These are phyloP conservation scores for Trichosurus vulpecula DNA, from an alignment of 2,797 vertebrate genomes.

Conservation along the genomic window DNA sequence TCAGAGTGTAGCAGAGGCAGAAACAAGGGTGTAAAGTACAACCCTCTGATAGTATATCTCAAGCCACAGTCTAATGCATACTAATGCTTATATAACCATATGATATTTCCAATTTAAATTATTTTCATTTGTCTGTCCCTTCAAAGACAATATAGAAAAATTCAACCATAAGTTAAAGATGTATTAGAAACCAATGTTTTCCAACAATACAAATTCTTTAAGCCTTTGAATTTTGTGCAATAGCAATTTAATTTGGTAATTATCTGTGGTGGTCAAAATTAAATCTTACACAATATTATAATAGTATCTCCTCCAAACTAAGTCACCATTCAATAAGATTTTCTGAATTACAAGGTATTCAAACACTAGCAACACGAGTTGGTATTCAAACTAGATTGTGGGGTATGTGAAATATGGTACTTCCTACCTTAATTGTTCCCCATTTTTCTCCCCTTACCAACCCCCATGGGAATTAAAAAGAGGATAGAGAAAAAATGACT, in stretches of 20 bases:
- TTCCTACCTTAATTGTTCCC: not conserved
- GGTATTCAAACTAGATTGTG: not conserved
- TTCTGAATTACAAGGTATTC: not conserved
- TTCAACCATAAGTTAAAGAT: not conserved
- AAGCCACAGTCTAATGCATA: not conserved
- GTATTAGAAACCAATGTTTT: not conserved
- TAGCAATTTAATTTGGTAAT: slow-evolving; percentile 17
- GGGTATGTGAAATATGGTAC: not conserved
- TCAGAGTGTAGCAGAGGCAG: not conserved
- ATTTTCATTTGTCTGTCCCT: not conserved
- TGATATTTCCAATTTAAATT: not conserved
- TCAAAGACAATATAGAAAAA: slow-evolving; percentile 14
- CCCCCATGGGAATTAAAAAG: too few relatives aligned
- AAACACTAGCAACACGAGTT: not conserved
- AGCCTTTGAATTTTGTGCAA: not conserved
- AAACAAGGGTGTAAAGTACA: not conserved
- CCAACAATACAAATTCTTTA: not conserved
- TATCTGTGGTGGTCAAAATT: slow-evolving; percentile 7
- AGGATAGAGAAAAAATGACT: not conserved
- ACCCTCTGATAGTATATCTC: not conserved
- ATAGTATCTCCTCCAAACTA: not conserved
- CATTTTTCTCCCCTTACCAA: not conserved
- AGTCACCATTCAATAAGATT: not conserved
- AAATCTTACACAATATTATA: not conserved
- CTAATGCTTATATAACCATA: not conserved